Evolutionary conservation across 2,113 vertebrate species (phyloP).

Genomic region (Orcinus orca): DNA sequence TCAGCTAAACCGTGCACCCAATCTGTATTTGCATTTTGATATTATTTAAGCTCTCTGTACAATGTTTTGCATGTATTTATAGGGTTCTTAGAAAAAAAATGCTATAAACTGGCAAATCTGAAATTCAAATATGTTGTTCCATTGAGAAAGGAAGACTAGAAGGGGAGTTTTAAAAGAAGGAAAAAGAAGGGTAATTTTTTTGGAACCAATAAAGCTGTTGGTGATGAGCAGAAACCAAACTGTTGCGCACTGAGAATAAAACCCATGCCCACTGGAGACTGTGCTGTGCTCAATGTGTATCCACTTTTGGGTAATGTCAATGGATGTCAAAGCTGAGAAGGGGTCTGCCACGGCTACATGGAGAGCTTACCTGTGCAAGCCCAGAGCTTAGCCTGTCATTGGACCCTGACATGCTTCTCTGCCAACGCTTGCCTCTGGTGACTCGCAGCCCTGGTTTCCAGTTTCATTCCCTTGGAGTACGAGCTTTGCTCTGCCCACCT

Average conservation of each 20-base stretch:
- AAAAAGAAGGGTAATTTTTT: slow-evolving; percentile 58
- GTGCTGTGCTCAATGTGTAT: slow-evolving; percentile 66
- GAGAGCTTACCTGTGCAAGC: not conserved
- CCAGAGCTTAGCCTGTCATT: not conserved
- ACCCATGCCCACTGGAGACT: slow-evolving; percentile 70
- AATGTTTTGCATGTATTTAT: slow-evolving; percentile 89
- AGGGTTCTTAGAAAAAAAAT: slow-evolving; percentile 77
- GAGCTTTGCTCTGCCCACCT: not conserved
- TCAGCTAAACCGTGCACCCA: slow-evolving; percentile 80
- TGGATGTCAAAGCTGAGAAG: not conserved
- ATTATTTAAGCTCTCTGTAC: slow-evolving; percentile 87
- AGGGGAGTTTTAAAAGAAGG: slow-evolving; percentile 44
- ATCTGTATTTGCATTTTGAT: slow-evolving; percentile 85
- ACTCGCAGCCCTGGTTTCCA: rapidly evolving
- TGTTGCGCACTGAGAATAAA: slow-evolving; percentile 81
- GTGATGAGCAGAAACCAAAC: slow-evolving; percentile 79
- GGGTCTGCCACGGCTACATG: rapidly evolving
- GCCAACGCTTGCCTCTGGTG: not conserved
- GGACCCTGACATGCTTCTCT: not conserved
- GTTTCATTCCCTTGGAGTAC: not conserved
- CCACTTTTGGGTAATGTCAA: not conserved
- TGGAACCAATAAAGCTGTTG: slow-evolving; percentile 82
- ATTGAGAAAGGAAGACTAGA: slow-evolving; percentile 50
- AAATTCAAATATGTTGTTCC: slow-evolving; percentile 60
- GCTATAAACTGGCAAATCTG: slow-evolving; percentile 75